Evolutionary conservation across 2,888 invertebrate genomes (phyloP), one percentile per base, ranked within the genome.

Genomic region (Stenotaenia linearis): DNA sequence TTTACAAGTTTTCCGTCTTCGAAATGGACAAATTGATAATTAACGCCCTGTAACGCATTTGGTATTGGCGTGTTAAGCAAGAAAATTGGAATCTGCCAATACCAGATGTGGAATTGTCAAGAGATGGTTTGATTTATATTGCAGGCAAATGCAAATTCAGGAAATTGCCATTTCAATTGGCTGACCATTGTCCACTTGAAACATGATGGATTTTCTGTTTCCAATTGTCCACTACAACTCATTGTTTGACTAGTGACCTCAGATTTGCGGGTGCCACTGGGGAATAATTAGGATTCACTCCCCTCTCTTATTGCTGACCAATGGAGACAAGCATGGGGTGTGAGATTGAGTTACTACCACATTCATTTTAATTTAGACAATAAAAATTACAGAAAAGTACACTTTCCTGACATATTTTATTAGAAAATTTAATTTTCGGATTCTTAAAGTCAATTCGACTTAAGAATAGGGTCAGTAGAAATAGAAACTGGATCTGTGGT

Each of bases 111-210:
- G 6, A 61, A 61, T 61, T 61, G 61, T 61, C 61, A 61, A 23
- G 25, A 61, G 61, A 61, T 61, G 61, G 25, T 61, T 61, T 61
- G 61, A 61, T 61, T 61, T 61, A 61, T 61, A 61, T 25, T 61
- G 61, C 61, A 61, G 28, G 25, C 61, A 61, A 61, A 61, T 61
- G 61, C 61, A 61, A 61, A 61, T 61, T 61, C 25, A 23, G 28
- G 61, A 9, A 61, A 61, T 61, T 61, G 61, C 61, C 61, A 61
- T 61, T 61, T 61, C 61, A 61, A 61, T 61, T 61, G 61, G 28
- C 61, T 61, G 61, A 28, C 61, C 61, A 61, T 61, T 61, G 61
- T 61, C 61, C 61, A 61, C 61, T 28, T 61, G 61, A 61, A 61
- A 61, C 61, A 61, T 25, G 61, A 61, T 61, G 61, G 61, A 61